phyloP scores from a whole-genome alignment of 2,888 invertebrate species.

The Podabrus alpinus region DNA sequence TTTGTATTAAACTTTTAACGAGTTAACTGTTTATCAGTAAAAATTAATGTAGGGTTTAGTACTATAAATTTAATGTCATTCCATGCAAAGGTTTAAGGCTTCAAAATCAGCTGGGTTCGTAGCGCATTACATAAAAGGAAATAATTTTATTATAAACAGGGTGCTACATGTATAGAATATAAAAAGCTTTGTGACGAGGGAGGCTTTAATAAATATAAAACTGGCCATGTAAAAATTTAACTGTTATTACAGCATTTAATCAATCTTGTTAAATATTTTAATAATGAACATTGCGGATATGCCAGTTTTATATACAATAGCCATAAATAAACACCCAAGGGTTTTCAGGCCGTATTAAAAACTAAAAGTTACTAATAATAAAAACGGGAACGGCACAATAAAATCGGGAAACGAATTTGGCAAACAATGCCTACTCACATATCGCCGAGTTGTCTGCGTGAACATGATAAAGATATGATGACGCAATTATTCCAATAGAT shows the following conservation, averaged over 20 bases:
- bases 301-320: slow-evolving; percentile 24
- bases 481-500: slow-evolving; percentile 25
- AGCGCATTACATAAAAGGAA: slow-evolving; percentile 22
- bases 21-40: not conserved
- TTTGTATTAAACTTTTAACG: not conserved
- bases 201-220: slow-evolving; percentile 26
- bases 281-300: not conserved
- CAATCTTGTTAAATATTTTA: not conserved
- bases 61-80: slow-evolving; percentile 12
- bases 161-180: slow-evolving; percentile 29
- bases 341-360: slow-evolving; percentile 30
- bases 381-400: slow-evolving; percentile 36
- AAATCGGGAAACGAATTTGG: slow-evolving; percentile 46
- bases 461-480: slow-evolving; percentile 50
- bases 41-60: not conserved
- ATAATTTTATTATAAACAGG: slow-evolving; percentile 22
- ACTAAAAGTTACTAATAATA: slow-evolving; percentile 24
- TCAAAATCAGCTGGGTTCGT: slow-evolving; percentile 18
- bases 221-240: not conserved
- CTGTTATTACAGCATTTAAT: not conserved
- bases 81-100: slow-evolving; percentile 22
- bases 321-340: slow-evolving; percentile 27
- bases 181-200: slow-evolving; percentile 24
- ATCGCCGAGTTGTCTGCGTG: slow-evolving; percentile 55
- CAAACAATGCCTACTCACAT: slow-evolving; percentile 54